Base-by-base conservation (phyloP, 2,888 invertebrate genomes). In the Mechanitis messenoides region DNA sequence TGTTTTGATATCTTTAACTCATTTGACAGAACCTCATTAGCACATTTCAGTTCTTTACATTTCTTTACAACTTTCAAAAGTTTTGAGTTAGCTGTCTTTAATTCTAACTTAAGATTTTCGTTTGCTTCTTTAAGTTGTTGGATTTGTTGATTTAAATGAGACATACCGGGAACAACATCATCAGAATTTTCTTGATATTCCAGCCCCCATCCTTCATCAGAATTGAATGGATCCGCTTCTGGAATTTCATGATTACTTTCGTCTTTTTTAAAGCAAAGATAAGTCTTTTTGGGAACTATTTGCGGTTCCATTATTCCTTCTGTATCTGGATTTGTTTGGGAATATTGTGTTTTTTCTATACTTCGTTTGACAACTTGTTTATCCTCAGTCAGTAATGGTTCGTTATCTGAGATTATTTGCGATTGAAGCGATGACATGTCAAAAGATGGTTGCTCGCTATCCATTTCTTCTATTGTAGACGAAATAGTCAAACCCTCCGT, bases 31-130 rank as follows among this genome's bases (percentile, higher is more conserved):
- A 91, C 87, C 46, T 94, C 94, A 74, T 93, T 92, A 65, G 92
- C 92, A 2, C 84, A 83, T 81, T 97, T 97, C 60, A 96, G 92
- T 76, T 96, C 95, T 80, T 96, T 97, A 53, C 97, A 84, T 80
- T 96, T 97, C 73, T 95, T 94, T 70, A 97, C 87, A 68, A 96
- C 91, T 84, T 96, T 97, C 1, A 93, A 92, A 42, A 94, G 92
- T 77, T 96, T 96, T 0, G 93, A 82, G 78, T 95, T 94, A 64
- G 92, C 85, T 38, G 92, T 85, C 67, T 92, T 91, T 7, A 94
- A 89, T 70, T 95, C 94, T 60, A 92, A 90, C 62, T 91, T 85
- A 31, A 94, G 79, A 54, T 85, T 83, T 28, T 92, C 89, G 64
- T 92, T 91, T 65, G 93, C 92, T 1, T 85, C 78, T 70, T 92